Evolutionary conservation across 2,797 vertebrate genomes (phyloP), one percentile per base, ranked within the genome.

Genomic region (Darevskia mixta): DNA sequence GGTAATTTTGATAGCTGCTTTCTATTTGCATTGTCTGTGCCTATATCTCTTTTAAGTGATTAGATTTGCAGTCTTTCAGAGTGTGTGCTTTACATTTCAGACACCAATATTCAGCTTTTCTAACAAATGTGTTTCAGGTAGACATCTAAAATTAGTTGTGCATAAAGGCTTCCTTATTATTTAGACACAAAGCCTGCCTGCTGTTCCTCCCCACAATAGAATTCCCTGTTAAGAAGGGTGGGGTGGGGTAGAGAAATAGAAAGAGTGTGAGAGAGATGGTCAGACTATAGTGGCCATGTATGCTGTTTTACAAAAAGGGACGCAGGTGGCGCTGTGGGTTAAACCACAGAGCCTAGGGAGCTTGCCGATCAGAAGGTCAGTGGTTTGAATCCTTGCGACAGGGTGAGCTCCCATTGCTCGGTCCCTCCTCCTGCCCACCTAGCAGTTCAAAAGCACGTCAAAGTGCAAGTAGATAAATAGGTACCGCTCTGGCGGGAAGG

Each of bases 1-100:
- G 86, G 93, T 93, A 90, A 89, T 3, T 85, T 43, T 61, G 90
- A 66, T 94, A 94, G 94, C 90, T 87, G 86, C 76, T 90, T 93
- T 94, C 86, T 86, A 90, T 93, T 89, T 92, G 78, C 87, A 89
- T 95, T 91, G 80, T 41, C 0, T 8, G 61, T 77, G 83, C 69
- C 85, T 67, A n/a, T 93, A 93, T 87, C 83, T 4, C 0, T 90
- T 90, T 93, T 92, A 94, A 79, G 79, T 61, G 87, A 32, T 79
- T 89, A 82, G 79, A 88, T 94, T 92, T 93, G 84, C 90, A 67
- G n/a, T 88, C 94, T 95, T 95, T 92, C 93, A 91, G 92, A 93
- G 90, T 92, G 92, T 94, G 92, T 94, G 82, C 66, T 35, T 93
- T 92, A 92, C 79, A 91, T 93, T 93, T 91, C 85, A 91, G 88